Evolutionary conservation across 2,113 vertebrate species (phyloP).

Genomic region (Myanophis thanlyinensis): DNA sequence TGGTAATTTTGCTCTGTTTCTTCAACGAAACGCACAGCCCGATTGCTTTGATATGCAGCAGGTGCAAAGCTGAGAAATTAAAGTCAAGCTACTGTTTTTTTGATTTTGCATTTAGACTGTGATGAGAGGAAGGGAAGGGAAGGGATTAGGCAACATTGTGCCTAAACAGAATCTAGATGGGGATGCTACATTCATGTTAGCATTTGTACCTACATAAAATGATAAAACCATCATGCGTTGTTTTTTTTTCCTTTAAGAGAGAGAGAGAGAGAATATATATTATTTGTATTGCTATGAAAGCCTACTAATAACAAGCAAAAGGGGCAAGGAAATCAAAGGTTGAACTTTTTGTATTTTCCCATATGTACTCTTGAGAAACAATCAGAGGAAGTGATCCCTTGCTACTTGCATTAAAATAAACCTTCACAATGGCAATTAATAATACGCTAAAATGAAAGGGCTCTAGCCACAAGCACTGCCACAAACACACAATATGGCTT

Average conservation of each 20-base stretch:
- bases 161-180: slow-evolving; percentile 14
- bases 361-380: slow-evolving; percentile 12
- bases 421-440: slow-evolving; percentile 58
- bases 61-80: slow-evolving; percentile 55
- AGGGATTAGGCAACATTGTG: slow-evolving; percentile 1
- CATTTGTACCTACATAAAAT: background rate
- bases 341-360: background rate
- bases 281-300: background rate
- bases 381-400: slow-evolving; percentile 28
- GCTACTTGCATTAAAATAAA: slow-evolving; percentile 44
- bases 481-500: background rate
- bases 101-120: slow-evolving; percentile 47
- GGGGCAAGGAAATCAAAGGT: slow-evolving; percentile 1
- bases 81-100: slow-evolving; percentile 53
- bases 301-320: background rate
- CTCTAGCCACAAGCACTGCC: background rate
- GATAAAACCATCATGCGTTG: background rate
- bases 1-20: slow-evolving; percentile 20
- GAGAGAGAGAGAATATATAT: background rate
- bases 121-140: slow-evolving; percentile 38
- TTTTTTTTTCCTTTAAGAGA: background rate
- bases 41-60: slow-evolving; percentile 50
- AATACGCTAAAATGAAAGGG: slow-evolving; percentile 36
- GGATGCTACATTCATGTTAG: background rate
- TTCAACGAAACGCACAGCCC: slow-evolving; percentile 16